Conservation (phyloP, 2,888 invertebrate species). For the Nymphalis urticae region DNA sequence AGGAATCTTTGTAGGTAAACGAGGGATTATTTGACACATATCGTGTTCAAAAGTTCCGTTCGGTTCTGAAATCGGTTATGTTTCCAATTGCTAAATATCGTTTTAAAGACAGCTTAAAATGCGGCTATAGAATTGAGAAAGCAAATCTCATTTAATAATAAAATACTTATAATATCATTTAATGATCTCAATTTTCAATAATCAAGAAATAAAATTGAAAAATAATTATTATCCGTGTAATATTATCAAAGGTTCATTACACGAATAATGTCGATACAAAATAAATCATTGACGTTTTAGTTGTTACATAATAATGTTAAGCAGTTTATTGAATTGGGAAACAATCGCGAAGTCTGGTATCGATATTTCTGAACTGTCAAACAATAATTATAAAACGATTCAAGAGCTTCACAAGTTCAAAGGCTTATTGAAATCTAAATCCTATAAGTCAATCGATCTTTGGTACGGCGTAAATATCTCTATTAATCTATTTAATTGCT, state of each 20-base stretch:
- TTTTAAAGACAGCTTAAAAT: too few relatives aligned
- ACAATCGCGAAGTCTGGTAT: conserved; percentile 46
- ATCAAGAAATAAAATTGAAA: too few relatives aligned
- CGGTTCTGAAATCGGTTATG: background rate
- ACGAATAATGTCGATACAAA: conserved; percentile 1
- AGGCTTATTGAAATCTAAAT: conserved; percentile 57
- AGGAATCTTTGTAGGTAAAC: conserved; percentile 23
- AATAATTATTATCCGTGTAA: too few relatives aligned
- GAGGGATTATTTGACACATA: background rate
- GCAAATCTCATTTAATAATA: too few relatives aligned
- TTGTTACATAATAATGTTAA: conserved; percentile 18
- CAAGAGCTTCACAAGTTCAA: conserved; percentile 66
- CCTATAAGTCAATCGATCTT: conserved; percentile 65
- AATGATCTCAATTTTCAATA: too few relatives aligned
- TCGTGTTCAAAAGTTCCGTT: background rate
- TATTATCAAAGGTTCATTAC: background rate
- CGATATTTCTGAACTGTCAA: conserved; percentile 61
- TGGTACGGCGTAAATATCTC: conserved; percentile 69
- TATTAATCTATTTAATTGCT: conserved; percentile 79
- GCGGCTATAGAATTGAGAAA: too few relatives aligned
- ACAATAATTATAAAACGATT: conserved; percentile 70
- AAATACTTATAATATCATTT: too few relatives aligned
- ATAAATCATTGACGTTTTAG: conserved; percentile 5
- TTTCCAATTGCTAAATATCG: too few relatives aligned
- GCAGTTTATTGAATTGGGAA: conserved; percentile 33